Evolutionary conservation across 1,140 invertebrate species (phyloP), one percentile per base, ranked within the genome.

Genomic region (Rhagoletis zephyria): DNA sequence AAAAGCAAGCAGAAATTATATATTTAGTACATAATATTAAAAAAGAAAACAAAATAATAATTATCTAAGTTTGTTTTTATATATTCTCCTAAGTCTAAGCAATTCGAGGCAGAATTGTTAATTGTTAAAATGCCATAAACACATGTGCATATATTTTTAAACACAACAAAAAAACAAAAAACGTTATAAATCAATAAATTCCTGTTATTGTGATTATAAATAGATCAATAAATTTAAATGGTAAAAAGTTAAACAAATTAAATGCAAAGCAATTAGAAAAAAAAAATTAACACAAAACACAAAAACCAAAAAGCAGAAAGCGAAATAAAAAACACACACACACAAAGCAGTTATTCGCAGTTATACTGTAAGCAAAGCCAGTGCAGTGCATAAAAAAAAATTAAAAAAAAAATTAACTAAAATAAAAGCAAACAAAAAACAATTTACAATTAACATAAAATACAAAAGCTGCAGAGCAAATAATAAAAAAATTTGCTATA

Each of bases 51-150:
- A 63, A 45, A 42, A 74, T 14, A 30, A 12, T 63, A 63, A 81
- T 30, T 0, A 63, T 63, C 63, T 81, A 63, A 87, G n/a, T 87
- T 81, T 85, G 74, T 85, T 87, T 87, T 70, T 87, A 87, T 87
- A 16, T 87, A 87, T 87, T 7, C 9, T 87, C 30, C 30, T 87
- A 87, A 70, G 48, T 67, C 64, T 65, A 59, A 4, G 30, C 45
- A 19, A 81, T 81, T 81, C 48, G n/a, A 14, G 2, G 45, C 16
- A 81, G 74, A 81, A 81, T 81, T 81, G 74, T 4, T 16, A 19
- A 59, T 81, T 81, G 74, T 81, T 81, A 81, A 81, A 81, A 56
- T 30, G 30, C 30, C 30, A 30, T 30, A 30, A 30, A 30, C 30
- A 30, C 30, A 30, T 30, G 30, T 30, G 30, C 30, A 30, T 81